These are phyloP conservation scores for Sebastes schlegelii DNA, from an alignment of 2,113 vertebrate species.

Conservation along the genomic window DNA sequence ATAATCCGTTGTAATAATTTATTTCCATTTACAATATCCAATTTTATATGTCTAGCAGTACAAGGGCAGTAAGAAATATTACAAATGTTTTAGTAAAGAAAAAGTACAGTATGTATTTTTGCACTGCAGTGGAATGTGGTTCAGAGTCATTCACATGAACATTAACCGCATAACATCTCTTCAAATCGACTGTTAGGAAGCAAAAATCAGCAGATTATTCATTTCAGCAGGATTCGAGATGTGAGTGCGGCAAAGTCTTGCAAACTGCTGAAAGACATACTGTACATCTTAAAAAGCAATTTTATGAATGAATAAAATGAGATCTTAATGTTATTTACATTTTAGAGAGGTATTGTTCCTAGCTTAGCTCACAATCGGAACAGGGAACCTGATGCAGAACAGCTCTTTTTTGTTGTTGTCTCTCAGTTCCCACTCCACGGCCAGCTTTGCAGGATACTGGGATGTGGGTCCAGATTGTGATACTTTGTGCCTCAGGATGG, in stretches of 20 bases:
- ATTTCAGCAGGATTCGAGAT: slow-evolving; percentile 29
- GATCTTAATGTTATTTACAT: background rate
- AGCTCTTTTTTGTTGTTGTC: slow-evolving; percentile 85
- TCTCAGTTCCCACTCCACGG: slow-evolving; percentile 91
- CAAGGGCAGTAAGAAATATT: slow-evolving; percentile 40
- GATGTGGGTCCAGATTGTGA: slow-evolving; percentile 88
- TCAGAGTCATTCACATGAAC: slow-evolving; percentile 26
- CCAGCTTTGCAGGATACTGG: slow-evolving; percentile 90
- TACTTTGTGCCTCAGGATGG: slow-evolving; percentile 88
- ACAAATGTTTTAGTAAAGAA: slow-evolving; percentile 44
- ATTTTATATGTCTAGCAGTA: slow-evolving; percentile 1
- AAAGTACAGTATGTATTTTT: slow-evolving; percentile 32
- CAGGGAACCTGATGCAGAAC: slow-evolving; percentile 94
- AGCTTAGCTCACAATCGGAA: slow-evolving; percentile 86
- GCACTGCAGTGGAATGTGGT: slow-evolving; percentile 42
- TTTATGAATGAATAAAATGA: slow-evolving; percentile 57
- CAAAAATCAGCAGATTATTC: background rate
- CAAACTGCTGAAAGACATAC: slow-evolving; percentile 31
- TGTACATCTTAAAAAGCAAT: slow-evolving; percentile 56
- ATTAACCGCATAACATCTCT: background rate
- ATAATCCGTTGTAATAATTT: background rate
- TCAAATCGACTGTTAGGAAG: slow-evolving; percentile 20
- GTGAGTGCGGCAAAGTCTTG: slow-evolving; percentile 3
- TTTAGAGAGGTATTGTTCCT: background rate
- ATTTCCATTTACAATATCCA: background rate